Conservation (phyloP, 64 coral and sea anemone genomes). For the Porites lutea region DNA sequence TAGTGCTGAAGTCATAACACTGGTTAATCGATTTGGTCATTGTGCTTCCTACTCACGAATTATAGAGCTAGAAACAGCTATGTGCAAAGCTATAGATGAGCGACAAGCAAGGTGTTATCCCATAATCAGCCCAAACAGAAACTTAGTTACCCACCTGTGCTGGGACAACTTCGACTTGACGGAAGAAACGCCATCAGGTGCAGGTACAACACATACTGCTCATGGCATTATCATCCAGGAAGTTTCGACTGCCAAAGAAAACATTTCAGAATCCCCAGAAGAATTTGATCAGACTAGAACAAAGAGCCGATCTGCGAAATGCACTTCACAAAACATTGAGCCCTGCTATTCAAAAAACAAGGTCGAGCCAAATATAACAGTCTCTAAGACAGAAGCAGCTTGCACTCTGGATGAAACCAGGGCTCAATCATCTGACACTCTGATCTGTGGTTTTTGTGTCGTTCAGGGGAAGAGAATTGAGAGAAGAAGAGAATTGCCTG, state of each 20-base stretch:
- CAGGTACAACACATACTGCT: conserved; percentile 27
- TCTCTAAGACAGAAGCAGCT: conserved; percentile 4
- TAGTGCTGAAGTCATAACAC: not conserved
- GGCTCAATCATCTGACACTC: not conserved
- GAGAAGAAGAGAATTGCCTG: conserved; percentile 44
- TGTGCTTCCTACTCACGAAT: conserved; percentile 8
- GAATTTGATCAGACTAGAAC: conserved; percentile 1
- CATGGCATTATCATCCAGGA: conserved; percentile 46
- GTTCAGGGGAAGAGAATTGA: too few species aligned
- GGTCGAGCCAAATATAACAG: conserved; percentile 22
- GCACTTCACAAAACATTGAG: conserved; percentile 21
- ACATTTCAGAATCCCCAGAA: not conserved
- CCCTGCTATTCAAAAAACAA: conserved; percentile 50
- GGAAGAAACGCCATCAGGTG: conserved; percentile 8
- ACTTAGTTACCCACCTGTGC: not conserved
- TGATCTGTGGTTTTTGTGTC: conserved; percentile 39
- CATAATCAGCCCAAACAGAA: not conserved
- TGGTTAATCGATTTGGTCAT: not conserved
- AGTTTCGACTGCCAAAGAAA: not conserved
- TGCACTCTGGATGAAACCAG: not conserved
- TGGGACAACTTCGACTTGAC: conserved; percentile 36
- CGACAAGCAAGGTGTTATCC: not conserved
- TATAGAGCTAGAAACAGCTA: conserved; percentile 32
- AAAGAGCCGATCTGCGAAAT: conserved; percentile 12
- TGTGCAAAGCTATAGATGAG: not conserved